A percentile compares a stretch with the other conserved stretches of the same genome.
Conservation (phyloP, 2,113 vertebrate species). For the Microcebus ravelobensis region DNA sequence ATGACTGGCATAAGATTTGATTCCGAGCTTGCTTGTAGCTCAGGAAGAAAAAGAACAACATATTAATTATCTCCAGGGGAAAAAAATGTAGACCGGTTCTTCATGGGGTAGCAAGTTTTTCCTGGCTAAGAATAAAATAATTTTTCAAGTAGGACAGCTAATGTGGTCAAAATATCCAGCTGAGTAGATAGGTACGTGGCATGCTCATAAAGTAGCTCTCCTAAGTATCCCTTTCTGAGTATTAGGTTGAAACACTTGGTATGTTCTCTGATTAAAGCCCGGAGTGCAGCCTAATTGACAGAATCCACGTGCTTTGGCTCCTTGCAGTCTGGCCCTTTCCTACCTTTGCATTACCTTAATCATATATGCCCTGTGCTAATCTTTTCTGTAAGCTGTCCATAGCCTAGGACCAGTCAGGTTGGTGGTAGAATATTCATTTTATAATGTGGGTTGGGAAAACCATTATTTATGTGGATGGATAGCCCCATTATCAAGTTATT, state of each 20-base stretch:
- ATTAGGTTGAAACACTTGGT: constrained; percentile 17
- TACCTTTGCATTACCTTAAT: neutral
- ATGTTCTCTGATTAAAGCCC: neutral
- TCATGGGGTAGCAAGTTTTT: constrained; percentile 63
- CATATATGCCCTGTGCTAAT: neutral
- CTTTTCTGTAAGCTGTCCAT: neutral
- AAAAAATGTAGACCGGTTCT: constrained; percentile 73
- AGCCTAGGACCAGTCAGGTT: neutral
- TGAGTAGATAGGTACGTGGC: neutral
- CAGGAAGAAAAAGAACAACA: constrained; percentile 43
- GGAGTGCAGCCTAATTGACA: neutral
- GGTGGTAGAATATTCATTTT: constrained; percentile 27
- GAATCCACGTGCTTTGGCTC: neutral
- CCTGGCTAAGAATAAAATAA: constrained; percentile 71
- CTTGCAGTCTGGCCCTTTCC: neutral
- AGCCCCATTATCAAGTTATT: neutral
- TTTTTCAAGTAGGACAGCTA: constrained; percentile 72
- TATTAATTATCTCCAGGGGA: constrained; percentile 74
- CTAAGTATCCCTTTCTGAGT: neutral
- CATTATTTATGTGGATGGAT: neutral
- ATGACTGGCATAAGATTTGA: constrained; percentile 6
- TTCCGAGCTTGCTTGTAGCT: constrained; percentile 52
- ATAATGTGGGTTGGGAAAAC: neutral
- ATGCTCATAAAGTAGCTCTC: constrained; percentile 37
- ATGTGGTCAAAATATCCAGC: constrained; percentile 53